A percentile compares a stretch with the other conserved stretches of the same genome.
phyloP scores from a whole-genome alignment of 2,113 vertebrate species.

The Axis porcinus region DNA sequence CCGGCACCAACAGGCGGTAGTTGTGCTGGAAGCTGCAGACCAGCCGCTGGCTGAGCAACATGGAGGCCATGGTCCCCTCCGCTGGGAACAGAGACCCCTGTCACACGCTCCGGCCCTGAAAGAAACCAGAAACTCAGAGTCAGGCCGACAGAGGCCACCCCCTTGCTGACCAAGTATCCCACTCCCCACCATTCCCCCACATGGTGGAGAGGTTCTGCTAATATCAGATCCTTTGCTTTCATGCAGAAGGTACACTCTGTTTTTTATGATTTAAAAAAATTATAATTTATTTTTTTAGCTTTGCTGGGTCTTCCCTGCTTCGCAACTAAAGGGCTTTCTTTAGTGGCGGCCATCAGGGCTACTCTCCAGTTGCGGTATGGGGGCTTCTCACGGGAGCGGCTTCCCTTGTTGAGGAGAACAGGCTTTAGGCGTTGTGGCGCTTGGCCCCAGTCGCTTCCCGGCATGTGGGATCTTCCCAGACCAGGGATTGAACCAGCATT shows the following conservation, averaged over 20 bases:
- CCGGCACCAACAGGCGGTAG: constrained; percentile 76
- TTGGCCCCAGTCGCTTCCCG: background rate
- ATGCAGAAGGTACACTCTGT: background rate
- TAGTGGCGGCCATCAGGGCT: background rate
- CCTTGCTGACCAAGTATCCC: background rate
- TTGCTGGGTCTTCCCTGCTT: background rate
- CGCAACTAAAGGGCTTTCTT: background rate
- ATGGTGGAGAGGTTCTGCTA: background rate
- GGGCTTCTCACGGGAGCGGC: background rate
- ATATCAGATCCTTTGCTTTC: background rate
- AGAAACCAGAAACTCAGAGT: background rate
- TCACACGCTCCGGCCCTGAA: constrained; percentile 40
- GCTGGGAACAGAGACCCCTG: background rate
- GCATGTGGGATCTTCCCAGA: background rate
- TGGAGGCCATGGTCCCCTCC: constrained; percentile 83
- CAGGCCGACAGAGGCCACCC: background rate
- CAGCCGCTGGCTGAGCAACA: constrained; percentile 85
- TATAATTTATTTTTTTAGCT: background rate
- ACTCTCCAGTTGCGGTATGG: fast-evolving
- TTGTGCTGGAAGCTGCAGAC: constrained; percentile 82
- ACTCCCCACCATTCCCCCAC: background rate
- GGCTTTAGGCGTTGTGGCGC: background rate
- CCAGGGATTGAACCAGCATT: background rate
- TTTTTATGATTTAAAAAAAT: background rate
- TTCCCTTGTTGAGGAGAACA: background rate